Conservation (phyloP, 1,140 invertebrate genomes). For the Bombus affinis region DNA sequence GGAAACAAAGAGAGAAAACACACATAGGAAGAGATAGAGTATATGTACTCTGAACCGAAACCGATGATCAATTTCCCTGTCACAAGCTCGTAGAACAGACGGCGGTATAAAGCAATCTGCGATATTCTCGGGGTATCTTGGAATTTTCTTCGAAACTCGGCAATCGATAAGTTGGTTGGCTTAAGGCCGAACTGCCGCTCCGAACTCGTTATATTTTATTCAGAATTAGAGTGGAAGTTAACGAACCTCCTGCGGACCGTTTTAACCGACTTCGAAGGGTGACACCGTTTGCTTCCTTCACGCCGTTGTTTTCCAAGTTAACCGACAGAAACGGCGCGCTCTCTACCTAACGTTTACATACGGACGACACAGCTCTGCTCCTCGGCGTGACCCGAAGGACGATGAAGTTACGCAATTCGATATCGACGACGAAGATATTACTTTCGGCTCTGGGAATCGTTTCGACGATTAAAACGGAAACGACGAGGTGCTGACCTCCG, state of each 20-base stretch:
- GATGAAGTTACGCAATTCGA: slow-evolving; percentile 49
- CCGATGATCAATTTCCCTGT: slow-evolving; percentile 8
- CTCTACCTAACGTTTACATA: slow-evolving; percentile 12
- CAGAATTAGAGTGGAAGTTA: slow-evolving; percentile 25
- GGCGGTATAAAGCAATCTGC: background rate
- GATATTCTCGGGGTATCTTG: slow-evolving; percentile 13
- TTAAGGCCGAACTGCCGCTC: background rate
- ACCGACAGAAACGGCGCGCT: slow-evolving; percentile 12
- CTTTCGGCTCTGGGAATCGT: background rate
- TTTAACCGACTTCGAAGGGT: background rate
- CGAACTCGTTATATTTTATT: slow-evolving; percentile 8
- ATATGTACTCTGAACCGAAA: background rate
- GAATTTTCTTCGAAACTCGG: background rate
- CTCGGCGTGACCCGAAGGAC: background rate
- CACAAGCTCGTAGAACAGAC: too few species aligned
- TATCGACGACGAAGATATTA: slow-evolving; percentile 43
- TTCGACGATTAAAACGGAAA: slow-evolving; percentile 56
- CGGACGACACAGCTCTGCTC: background rate
- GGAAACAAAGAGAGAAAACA: background rate
- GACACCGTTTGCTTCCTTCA: background rate
- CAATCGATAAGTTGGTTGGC: slow-evolving; percentile 17
- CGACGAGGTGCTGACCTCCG: background rate
- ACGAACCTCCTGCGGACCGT: slow-evolving; percentile 15
- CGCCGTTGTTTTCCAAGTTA: background rate
- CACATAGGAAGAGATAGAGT: background rate